Conservation (phyloP, 2,797 vertebrate species). For the Mormyrus hasselquistii region DNA sequence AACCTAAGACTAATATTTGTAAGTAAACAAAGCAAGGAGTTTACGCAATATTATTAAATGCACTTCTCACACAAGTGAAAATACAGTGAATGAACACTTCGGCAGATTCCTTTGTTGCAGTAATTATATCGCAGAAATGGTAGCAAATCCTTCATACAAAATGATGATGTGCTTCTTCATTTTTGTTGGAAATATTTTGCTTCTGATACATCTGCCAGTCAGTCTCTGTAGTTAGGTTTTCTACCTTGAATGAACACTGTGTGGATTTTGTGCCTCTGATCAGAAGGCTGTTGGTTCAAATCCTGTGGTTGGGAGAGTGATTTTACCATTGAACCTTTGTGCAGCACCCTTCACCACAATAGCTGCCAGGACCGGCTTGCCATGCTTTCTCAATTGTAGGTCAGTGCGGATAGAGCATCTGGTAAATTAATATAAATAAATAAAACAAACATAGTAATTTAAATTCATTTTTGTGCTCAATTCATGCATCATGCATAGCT, state of each 20-base stretch:
- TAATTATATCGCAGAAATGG: not conserved
- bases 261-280: not conserved
- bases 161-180: constrained; percentile 3
- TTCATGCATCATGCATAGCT: no score
- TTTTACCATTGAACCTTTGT: not conserved
- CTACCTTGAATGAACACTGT: not conserved
- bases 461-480: not conserved
- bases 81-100: not conserved
- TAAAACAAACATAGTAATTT: not conserved
- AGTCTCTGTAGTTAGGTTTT: not conserved
- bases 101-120: not conserved
- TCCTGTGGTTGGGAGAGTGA: not conserved
- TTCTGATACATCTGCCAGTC: constrained; percentile 16
- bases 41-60: not conserved
- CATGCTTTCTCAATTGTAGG: not conserved
- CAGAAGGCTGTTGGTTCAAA: not conserved
- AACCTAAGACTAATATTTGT: not conserved
- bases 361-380: not conserved
- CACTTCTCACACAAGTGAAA: not conserved
- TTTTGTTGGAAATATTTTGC: constrained; percentile 12
- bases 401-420: not conserved
- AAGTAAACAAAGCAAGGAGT: not conserved
- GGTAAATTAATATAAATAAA: not conserved
- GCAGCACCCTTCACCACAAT: not conserved
- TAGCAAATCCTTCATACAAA: not conserved